Evolutionary conservation across 2,888 invertebrate species (phyloP).

Genomic region (Strigamia transsilvanica): DNA sequence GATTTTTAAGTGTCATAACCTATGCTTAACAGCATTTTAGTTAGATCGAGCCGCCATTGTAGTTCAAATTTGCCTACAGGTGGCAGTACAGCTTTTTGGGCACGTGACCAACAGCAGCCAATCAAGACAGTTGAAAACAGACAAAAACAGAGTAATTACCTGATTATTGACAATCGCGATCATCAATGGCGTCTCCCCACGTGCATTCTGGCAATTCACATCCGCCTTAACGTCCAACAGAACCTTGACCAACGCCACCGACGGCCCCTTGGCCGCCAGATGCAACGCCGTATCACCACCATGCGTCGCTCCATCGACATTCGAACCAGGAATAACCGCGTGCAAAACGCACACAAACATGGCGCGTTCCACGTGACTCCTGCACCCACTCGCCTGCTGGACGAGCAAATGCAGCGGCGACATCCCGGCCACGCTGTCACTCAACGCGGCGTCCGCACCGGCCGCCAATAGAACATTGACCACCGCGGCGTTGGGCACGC

Average conservation of each 20-base stretch:
- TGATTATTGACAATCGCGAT: constrained; percentile 56
- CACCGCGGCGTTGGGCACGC: constrained; percentile 55
- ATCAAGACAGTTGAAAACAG: too few relatives aligned
- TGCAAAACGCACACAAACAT: constrained; percentile 53
- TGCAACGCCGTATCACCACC: constrained; percentile 57
- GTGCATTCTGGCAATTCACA: constrained; percentile 56
- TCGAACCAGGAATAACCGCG: constrained; percentile 52
- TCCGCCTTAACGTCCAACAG: constrained; percentile 56
- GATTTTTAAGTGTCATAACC: too few relatives aligned
- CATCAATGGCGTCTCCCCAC: constrained; percentile 57
- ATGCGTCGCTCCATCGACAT: constrained; percentile 54
- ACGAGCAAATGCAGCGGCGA: constrained; percentile 57
- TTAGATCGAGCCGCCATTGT: too few relatives aligned
- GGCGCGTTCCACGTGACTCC: constrained; percentile 46
- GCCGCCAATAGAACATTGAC: constrained; percentile 55
- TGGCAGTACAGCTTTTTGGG: too few relatives aligned
- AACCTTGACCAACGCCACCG: constrained; percentile 55
- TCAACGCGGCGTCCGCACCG: constrained; percentile 55
- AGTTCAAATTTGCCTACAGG: too few relatives aligned
- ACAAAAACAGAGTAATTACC: neutral
- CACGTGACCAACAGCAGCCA: neutral
- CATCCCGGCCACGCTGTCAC: constrained; percentile 56
- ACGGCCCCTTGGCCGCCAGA: constrained; percentile 52
- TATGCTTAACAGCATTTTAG: too few relatives aligned
- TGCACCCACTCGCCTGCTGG: constrained; percentile 52